Evolutionary conservation across 2,888 invertebrate species (phyloP), one percentile per base, ranked within the genome.

Genomic region (Drosophila hamatofila): DNA sequence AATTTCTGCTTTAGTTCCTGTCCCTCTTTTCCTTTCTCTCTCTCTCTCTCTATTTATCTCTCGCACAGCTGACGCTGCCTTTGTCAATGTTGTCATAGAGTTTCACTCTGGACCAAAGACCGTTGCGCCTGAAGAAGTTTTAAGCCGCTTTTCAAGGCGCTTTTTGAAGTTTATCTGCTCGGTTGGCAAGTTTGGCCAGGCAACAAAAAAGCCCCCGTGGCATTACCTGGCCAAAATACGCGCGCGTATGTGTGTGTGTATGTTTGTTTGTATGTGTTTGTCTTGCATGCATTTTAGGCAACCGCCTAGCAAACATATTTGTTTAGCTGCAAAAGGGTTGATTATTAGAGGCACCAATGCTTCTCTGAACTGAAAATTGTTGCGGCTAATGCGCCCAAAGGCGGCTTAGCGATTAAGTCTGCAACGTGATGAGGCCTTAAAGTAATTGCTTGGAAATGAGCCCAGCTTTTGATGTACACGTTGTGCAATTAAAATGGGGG

Each of bases 71-170:
- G 63, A 39, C 44, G 30, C 16, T 42, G 66, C 52, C 74, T 80
- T 82, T 85, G 74, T 75, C 71, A 67, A 71, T 75, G 81, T 85
- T 85, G 83, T 77, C 81, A 77, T 80, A 79, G 76, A 67, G 56
- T 66, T 72, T 67, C 55, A 49, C 33, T 59, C n/a, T 54, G 30
- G 62, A 64, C 58, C 61, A 30, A 42, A 21, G 42, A 55, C 68
- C 65, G 49, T 59, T 62, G 61, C 46, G 66, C 54, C 69, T 51
- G 55, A 69, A 69, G 75, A 81, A 85, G 75, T 85, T 81, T 73
- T 83, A 84, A 84, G 86, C 84, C 83, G 84, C 79, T 83, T 83
- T 84, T 64, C 65, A 54, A 76, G 83, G 51, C 75, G 77, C 81
- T 67, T 78, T 84, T 80, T 79, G 81, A 81, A 82, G 82, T 82